phyloP scores from a whole-genome alignment of 2,113 vertebrate species.

The Hippocampus mohnikei region DNA sequence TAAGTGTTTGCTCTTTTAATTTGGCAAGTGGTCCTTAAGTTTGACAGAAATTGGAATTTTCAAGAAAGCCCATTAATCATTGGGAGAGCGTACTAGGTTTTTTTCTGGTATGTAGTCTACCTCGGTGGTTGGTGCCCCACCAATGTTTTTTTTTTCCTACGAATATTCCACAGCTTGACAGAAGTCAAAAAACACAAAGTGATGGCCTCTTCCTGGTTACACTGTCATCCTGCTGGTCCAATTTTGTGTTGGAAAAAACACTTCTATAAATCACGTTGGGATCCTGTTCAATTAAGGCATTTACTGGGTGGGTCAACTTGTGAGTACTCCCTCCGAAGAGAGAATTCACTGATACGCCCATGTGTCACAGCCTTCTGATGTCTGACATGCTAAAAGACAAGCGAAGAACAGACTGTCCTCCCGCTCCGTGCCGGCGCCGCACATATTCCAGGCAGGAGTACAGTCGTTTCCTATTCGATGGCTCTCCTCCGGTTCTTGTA shows the following conservation, averaged over 20 bases:
- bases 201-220: constrained; percentile 23
- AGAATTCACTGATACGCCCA: constrained; percentile 7
- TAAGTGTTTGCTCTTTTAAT: background rate
- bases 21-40: background rate
- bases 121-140: background rate
- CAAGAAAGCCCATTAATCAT: background rate
- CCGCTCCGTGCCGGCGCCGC: background rate
- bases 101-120: background rate
- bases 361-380: constrained; percentile 32
- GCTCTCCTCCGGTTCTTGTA: constrained; percentile 40
- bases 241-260: background rate
- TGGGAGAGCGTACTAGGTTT: background rate
- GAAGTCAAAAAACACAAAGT: constrained; percentile 8
- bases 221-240: background rate
- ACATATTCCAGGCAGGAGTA: constrained; percentile 12
- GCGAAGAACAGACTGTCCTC: constrained; percentile 40
- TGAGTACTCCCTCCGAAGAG: background rate
- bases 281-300: background rate
- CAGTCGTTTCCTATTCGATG: constrained; percentile 29
- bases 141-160: background rate
- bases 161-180: background rate
- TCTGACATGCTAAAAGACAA: constrained; percentile 35
- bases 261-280: background rate
- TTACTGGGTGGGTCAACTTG: constrained; percentile 1
- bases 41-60: background rate